phyloP scores from a whole-genome alignment of 2,797 vertebrate species.

The Rhinogobio ventralis region DNA sequence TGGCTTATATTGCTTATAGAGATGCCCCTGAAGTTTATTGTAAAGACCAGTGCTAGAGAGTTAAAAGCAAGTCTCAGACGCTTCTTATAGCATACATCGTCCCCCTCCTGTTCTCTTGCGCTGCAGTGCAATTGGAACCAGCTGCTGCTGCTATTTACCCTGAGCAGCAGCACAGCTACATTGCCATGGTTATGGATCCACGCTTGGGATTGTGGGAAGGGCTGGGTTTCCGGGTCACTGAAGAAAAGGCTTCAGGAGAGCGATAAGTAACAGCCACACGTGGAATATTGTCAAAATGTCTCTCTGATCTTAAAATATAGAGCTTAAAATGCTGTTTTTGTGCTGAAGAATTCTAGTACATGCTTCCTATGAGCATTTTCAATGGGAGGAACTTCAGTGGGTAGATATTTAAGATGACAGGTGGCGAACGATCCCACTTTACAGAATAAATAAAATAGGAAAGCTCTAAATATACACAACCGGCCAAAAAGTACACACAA shows the following conservation, averaged over 20 bases:
- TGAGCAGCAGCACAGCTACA: slow-evolving; percentile 64
- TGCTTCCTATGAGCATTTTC: background rate
- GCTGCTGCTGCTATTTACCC: slow-evolving; percentile 71
- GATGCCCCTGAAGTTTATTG: slow-evolving; percentile 21
- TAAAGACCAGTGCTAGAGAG: slow-evolving; percentile 30
- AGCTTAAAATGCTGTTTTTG: background rate
- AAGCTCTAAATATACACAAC: background rate
- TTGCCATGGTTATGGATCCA: slow-evolving; percentile 66
- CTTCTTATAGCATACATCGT: slow-evolving; percentile 29
- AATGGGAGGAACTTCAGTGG: background rate
- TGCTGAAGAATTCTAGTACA: background rate
- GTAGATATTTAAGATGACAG: background rate
- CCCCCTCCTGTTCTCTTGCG: slow-evolving; percentile 46
- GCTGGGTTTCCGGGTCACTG: slow-evolving; percentile 57
- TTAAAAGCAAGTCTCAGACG: slow-evolving; percentile 8
- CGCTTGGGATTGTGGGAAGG: slow-evolving; percentile 49
- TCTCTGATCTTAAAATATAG: background rate
- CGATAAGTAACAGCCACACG: background rate
- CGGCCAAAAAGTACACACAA: too few species aligned
- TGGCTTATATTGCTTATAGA: slow-evolving; percentile 25
- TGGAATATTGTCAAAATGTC: slow-evolving; percentile 1
- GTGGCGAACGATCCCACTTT: background rate
- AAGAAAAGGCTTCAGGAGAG: slow-evolving; percentile 48
- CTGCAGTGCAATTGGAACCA: slow-evolving; percentile 75
- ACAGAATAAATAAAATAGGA: background rate